Conservation (phyloP, 1,140 invertebrate genomes). For the Steinernema khuongi region DNA sequence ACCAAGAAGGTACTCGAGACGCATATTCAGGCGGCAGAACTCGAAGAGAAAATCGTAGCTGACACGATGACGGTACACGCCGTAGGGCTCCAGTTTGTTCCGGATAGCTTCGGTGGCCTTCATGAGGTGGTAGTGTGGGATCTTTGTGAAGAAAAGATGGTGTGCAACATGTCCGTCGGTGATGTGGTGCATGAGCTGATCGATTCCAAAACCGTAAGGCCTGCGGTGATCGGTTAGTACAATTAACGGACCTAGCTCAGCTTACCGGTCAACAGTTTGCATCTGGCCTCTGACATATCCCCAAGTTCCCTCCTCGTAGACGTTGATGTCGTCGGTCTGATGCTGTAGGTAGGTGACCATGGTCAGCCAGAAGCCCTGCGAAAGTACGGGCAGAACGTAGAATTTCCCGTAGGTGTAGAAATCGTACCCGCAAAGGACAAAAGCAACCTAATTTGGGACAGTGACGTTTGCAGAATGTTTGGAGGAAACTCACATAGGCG, state of each 20-base stretch:
- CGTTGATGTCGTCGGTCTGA: conserved; percentile 59
- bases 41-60: conserved; percentile 45
- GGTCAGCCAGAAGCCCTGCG: conserved; percentile 58
- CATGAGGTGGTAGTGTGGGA: conserved; percentile 61
- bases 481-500: conserved; percentile 38
- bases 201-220: conserved; percentile 60
- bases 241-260: neutral
- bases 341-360: conserved; percentile 62
- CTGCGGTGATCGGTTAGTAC: conserved; percentile 20
- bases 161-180: conserved; percentile 61
- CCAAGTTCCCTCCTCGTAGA: conserved; percentile 60
- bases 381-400: conserved; percentile 59
- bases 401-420: conserved; percentile 56
- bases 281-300: conserved; percentile 60
- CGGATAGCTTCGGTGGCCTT: conserved; percentile 57
- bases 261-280: conserved; percentile 60
- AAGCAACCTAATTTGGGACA: conserved; percentile 43
- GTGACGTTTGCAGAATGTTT: neutral
- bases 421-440: conserved; percentile 46
- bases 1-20: conserved; percentile 48
- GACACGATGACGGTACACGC: conserved; percentile 44
- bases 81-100: conserved; percentile 44
- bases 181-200: conserved; percentile 60
- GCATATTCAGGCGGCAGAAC: conserved; percentile 40
- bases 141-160: conserved; percentile 60